Evolutionary conservation across 1,140 invertebrate species (phyloP).

Genomic region (Maconellicoccus hirsutus): DNA sequence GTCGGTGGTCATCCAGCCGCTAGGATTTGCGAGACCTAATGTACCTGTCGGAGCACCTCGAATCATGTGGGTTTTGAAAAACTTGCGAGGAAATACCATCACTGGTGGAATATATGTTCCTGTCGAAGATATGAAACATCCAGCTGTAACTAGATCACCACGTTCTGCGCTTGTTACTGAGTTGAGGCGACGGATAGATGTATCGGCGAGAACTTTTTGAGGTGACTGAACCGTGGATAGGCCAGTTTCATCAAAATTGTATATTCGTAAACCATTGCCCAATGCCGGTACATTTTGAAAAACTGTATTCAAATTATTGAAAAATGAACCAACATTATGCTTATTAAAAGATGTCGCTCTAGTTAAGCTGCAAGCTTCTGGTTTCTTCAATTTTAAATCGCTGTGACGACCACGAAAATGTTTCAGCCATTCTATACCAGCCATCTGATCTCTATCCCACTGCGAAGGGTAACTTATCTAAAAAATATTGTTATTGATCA

Average conservation of each 20-base stretch:
- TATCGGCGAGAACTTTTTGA: constrained; percentile 32
- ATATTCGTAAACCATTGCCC: constrained; percentile 31
- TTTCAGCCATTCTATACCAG: constrained; percentile 20
- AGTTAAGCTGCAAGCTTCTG: constrained; percentile 20
- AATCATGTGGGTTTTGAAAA: constrained; percentile 31
- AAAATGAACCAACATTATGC: constrained; percentile 33
- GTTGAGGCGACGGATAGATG: constrained; percentile 32
- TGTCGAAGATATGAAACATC: constrained; percentile 30
- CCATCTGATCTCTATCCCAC: neutral
- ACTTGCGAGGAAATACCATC: constrained; percentile 34
- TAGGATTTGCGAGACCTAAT: constrained; percentile 34
- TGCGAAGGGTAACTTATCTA: neutral
- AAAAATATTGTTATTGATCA: too few relatives aligned
- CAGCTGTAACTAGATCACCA: constrained; percentile 33
- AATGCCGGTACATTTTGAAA: constrained; percentile 31
- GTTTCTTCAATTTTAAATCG: constrained; percentile 15
- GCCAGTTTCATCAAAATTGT: constrained; percentile 35
- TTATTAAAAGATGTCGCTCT: constrained; percentile 20
- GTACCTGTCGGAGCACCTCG: constrained; percentile 34
- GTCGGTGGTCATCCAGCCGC: constrained; percentile 39
- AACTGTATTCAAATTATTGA: constrained; percentile 31
- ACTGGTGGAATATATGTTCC: constrained; percentile 34
- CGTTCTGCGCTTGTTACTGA: constrained; percentile 33
- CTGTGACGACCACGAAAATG: neutral
- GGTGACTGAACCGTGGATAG: constrained; percentile 33